These are phyloP conservation scores for Apodemus speciosus DNA, from an alignment of 2,113 vertebrate genomes.

Conservation along the genomic window DNA sequence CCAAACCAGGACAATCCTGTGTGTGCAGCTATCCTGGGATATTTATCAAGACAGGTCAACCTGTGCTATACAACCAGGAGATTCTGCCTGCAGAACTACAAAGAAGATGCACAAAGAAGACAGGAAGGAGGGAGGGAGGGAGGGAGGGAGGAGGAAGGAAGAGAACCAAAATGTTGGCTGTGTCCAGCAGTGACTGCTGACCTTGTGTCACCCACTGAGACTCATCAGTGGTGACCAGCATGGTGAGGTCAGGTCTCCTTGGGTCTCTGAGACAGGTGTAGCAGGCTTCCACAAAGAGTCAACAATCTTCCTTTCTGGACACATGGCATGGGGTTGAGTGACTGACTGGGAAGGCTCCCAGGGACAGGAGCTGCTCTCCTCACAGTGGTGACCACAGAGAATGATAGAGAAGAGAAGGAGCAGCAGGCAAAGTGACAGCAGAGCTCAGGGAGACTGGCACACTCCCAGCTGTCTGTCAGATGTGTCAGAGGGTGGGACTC, in stretches of 20 bases:
- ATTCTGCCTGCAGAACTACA: not conserved
- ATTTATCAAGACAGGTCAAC: not conserved
- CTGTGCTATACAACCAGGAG: not conserved
- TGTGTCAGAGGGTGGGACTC: too few relatives aligned
- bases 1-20: not conserved
- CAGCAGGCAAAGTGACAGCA: too few relatives aligned
- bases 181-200: not conserved
- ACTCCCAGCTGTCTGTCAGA: too few relatives aligned
- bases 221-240: rapidly evolving
- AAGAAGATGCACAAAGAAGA: not conserved
- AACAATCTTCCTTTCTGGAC: not conserved
- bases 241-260: not conserved
- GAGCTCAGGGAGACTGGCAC: too few relatives aligned
- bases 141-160: not conserved
- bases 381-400: not conserved
- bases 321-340: too few relatives aligned
- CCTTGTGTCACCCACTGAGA: not conserved
- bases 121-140: not conserved
- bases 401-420: not conserved
- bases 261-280: not conserved
- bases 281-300: not conserved
- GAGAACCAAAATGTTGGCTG: not conserved
- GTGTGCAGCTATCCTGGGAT: not conserved
- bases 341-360: not conserved
- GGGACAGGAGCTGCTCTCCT: not conserved